These are phyloP conservation scores for Pygathrix nemaeus DNA, from an alignment of 2,113 vertebrate genomes.

Conservation along the genomic window DNA sequence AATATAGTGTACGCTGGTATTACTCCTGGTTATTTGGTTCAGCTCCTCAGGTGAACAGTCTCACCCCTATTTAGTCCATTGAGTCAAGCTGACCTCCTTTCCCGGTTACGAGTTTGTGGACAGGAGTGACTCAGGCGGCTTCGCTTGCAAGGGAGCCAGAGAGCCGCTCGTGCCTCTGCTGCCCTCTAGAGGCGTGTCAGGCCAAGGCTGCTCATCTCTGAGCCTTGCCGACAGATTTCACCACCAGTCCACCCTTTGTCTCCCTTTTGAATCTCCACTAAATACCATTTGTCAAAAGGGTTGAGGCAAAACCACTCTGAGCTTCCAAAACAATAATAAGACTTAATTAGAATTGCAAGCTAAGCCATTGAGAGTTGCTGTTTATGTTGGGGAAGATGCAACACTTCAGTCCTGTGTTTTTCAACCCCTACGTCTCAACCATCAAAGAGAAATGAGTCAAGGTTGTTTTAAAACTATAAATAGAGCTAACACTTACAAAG, in stretches of 20 bases:
- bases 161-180: neutral
- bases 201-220: neutral
- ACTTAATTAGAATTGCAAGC: neutral
- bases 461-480: neutral
- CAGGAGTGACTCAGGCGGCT: neutral
- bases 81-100: neutral
- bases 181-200: neutral
- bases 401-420: neutral
- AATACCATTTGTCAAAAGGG: neutral
- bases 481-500: neutral
- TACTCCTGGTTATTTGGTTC: neutral
- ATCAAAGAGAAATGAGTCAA: neutral
- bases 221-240: rapidly evolving
- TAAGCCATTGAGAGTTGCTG: neutral
- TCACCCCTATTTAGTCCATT: neutral
- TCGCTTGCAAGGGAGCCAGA: neutral
- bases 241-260: rapidly evolving
- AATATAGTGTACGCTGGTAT: neutral
- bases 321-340: neutral
- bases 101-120: neutral
- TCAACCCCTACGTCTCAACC: neutral
- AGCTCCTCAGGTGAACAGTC: neutral
- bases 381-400: neutral
- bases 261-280: neutral
- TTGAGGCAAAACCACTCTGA: neutral